Evolutionary conservation across 2,797 vertebrate species (phyloP), one percentile per base, ranked within the genome.

Genomic region (Syngnathus rostellatus): DNA sequence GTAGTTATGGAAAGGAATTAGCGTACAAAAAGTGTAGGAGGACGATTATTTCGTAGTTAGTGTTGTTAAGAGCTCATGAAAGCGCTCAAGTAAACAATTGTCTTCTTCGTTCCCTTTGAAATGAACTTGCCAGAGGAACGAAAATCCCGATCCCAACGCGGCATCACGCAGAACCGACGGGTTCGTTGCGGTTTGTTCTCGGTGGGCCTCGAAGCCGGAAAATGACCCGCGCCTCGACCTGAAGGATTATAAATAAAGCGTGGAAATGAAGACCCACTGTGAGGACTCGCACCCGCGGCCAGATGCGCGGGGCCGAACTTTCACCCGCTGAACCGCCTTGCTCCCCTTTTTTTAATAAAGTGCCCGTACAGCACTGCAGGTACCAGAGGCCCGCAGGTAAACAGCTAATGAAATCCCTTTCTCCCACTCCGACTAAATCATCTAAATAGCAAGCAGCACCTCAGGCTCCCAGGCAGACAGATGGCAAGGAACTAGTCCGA

Each of bases 321-420:
- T 63, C 45, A 48, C 62, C 62, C 16, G 25, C 62, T n/a, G 45
- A 50, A 2, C 62, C 43, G 17, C 62, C 8, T 7, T 21, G 45
- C 17, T 25, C 7, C n/a, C 25, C 25, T 76, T 75, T 62, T 43
- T 83, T 76, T 75, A 83, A 86, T 86, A 85, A 85, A 84, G 80
- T 76, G 76, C 79, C 73, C 73, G 75, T 79, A 81, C 57, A 79
- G 72, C 83, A 77, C 81, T 71, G 73, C 78, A 77, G 80, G 83
- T 84, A 83, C 77, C 83, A 84, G 72, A 83, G 81, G 86, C 85
- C 87, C 82, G 77, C 77, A 85, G 85, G 86, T 88, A 89, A 88
- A 88, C 87, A 89, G 84, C 87, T 89, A 88, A 90, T 90, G 87
- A 88, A 91, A 90, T 89, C 89, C 87, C 85, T 81, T 67, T 80